Percentiles rank a stretch among this genome's conserved stretches.
phyloP scores from a whole-genome alignment of 2,797 vertebrate genomes.

The Darevskia mixta region DNA sequence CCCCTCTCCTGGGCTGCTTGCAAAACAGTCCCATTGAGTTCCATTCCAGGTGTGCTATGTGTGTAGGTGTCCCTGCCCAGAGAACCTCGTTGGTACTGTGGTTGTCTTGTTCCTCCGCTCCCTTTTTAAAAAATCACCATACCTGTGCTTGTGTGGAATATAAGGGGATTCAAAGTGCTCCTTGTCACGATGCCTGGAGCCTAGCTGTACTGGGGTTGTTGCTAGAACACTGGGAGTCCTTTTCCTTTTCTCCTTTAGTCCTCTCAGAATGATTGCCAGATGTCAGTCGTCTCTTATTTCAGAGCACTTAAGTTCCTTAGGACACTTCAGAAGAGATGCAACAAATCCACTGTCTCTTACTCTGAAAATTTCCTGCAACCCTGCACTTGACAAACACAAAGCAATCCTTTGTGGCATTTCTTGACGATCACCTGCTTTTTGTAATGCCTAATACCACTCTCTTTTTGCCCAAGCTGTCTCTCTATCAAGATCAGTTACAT shows the following conservation, averaged over 20 bases:
- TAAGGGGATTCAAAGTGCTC: too few species aligned
- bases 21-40: too few species aligned
- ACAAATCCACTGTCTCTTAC: not conserved
- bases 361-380: not conserved
- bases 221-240: not conserved
- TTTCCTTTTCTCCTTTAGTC: not conserved
- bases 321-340: not conserved
- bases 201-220: not conserved
- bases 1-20: too few species aligned
- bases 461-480: not conserved
- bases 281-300: not conserved
- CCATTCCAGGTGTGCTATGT: too few species aligned
- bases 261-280: not conserved
- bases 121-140: too few species aligned
- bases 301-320: not conserved
- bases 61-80: too few species aligned
- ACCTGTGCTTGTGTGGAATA: too few species aligned
- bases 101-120: too few species aligned
- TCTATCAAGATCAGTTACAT: not conserved
- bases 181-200: too few species aligned
- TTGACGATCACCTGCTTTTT: not conserved
- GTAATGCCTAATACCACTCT: not conserved
- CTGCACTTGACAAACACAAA: not conserved
- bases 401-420: not conserved
- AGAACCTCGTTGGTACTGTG: too few species aligned